phyloP scores from a whole-genome alignment of 92 coral and sea anemone genomes.

The Paramuricea clavata region DNA sequence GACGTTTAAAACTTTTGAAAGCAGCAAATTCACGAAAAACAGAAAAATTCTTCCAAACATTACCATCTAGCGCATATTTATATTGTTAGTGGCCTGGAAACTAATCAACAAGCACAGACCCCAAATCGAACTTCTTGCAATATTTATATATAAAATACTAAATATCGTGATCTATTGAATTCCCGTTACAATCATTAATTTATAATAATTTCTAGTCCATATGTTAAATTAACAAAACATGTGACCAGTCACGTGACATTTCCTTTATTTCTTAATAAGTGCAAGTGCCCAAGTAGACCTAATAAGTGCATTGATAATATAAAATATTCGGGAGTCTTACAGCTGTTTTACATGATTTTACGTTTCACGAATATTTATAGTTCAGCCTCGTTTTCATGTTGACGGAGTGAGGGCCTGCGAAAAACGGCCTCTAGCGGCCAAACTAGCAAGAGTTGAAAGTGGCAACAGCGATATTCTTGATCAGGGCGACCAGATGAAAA shows the following conservation, averaged over 20 bases:
- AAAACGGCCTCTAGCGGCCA: background rate
- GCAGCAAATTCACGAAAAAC: slow-evolving; percentile 10
- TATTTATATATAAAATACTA: slow-evolving; percentile 13
- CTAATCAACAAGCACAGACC: slow-evolving; percentile 7
- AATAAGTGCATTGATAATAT: background rate
- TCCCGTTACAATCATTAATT: background rate
- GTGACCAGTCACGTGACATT: slow-evolving; percentile 1
- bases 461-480: slow-evolving; percentile 67
- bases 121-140: background rate
- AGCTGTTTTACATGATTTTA: background rate
- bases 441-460: slow-evolving; percentile 10
- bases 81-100: background rate
- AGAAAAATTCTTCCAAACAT: background rate
- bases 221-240: background rate
- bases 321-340: background rate
- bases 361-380: background rate
- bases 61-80: slow-evolving; percentile 14
- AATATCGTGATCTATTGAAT: background rate
- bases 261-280: background rate
- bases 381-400: no score
- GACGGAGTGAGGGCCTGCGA: no score
- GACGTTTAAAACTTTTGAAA: background rate
- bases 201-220: background rate
- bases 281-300: background rate
- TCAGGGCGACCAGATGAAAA: slow-evolving; percentile 59